phyloP scores from a whole-genome alignment of 1,140 invertebrate genomes.

The Chymomyza costata region DNA sequence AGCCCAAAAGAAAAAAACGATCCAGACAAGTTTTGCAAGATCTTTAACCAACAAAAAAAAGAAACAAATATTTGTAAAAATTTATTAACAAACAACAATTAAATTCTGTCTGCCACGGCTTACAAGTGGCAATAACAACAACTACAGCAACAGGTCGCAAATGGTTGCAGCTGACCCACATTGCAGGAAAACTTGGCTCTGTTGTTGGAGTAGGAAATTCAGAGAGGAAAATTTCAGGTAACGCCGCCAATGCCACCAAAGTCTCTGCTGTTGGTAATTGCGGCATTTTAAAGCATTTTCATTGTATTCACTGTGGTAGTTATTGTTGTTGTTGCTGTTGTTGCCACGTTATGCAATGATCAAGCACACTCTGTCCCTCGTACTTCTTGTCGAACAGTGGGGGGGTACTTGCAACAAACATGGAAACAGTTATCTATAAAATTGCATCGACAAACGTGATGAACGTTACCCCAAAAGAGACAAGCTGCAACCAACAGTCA shows the following conservation, averaged over 20 bases:
- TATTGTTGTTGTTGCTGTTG: slow-evolving; percentile 4
- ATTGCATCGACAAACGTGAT: slow-evolving; percentile 71
- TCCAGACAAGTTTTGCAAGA: slow-evolving; percentile 2
- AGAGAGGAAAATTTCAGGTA: no score
- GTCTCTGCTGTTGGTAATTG: slow-evolving; percentile 60
- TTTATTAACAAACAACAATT: slow-evolving; percentile 35
- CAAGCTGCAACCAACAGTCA: slow-evolving; percentile 10
- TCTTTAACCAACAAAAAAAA: no score
- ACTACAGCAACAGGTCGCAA: slow-evolving; percentile 1
- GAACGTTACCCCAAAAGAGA: slow-evolving; percentile 66
- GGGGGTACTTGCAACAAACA: slow-evolving; percentile 48
- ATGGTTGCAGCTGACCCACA: slow-evolving; percentile 58
- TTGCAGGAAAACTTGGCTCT: no score
- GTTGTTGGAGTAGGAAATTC: no score
- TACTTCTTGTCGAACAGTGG: slow-evolving; percentile 26
- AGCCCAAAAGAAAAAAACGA: slow-evolving; percentile 23
- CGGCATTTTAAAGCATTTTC: slow-evolving; percentile 66
- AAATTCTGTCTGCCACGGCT: slow-evolving; percentile 37
- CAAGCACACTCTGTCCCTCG: no score
- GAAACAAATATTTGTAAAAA: slow-evolving; percentile 16
- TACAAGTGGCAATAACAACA: slow-evolving; percentile 18
- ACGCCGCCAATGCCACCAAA: no score
- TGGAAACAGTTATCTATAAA: slow-evolving; percentile 70
- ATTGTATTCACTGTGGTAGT: slow-evolving; percentile 42
- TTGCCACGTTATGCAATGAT: slow-evolving; percentile 10